These are phyloP conservation scores for Corythornis vintsioides DNA, from an alignment of 2,113 vertebrate species.

Conservation along the genomic window DNA sequence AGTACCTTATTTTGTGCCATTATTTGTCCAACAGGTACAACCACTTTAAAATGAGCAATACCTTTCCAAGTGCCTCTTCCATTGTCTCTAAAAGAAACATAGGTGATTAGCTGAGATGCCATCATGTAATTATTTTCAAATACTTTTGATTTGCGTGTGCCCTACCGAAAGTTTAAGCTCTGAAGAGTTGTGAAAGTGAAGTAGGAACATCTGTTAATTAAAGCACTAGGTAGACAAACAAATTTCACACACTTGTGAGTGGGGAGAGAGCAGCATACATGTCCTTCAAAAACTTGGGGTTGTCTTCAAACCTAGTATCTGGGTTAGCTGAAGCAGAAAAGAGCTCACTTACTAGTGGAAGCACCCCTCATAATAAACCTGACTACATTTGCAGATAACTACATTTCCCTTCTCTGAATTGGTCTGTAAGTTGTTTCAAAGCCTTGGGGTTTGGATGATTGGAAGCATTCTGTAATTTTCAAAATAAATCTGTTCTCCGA, in stretches of 20 bases:
- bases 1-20: neutral
- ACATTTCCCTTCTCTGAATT: neutral
- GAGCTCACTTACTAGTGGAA: neutral
- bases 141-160: accelerated
- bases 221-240: neutral
- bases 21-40: neutral
- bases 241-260: neutral
- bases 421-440: neutral
- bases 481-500: neutral
- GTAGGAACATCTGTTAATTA: neutral
- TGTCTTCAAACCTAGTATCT: neutral
- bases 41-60: neutral
- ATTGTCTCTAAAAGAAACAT: neutral
- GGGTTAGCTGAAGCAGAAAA: neutral
- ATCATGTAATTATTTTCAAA: neutral
- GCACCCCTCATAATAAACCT: neutral
- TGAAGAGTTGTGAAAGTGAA: neutral
- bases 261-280: neutral
- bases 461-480: neutral
- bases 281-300: neutral
- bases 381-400: neutral
- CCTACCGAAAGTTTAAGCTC: neutral
- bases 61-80: neutral
- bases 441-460: neutral
- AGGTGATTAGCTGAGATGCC: neutral